Evolutionary conservation across 1,140 invertebrate species (phyloP), one percentile per base, ranked within the genome.

Genomic region (Aplysia californica): DNA sequence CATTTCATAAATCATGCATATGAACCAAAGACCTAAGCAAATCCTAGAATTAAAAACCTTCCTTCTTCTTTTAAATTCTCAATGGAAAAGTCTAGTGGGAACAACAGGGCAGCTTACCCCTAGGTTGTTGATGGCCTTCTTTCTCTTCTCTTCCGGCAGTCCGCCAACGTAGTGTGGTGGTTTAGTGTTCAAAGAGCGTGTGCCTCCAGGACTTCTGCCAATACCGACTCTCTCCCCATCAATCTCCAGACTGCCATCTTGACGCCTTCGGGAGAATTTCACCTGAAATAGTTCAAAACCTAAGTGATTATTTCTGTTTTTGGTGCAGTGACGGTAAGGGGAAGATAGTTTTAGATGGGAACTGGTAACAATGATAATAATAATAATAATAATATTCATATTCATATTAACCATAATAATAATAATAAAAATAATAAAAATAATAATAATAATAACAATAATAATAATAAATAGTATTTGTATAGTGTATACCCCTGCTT

Each of bases 141-240:
- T 82, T 15, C 76, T 76, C 18, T 83, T 77, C 23, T 84, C 81
- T 61, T 83, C 79, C 58, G 87, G 81, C 6, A 95, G 76, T 3
- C 96, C 96, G 31, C 97, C 97, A 35, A 97, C 90, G 84, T 93
- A 97, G 83, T 94, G 93, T 0, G 96, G 95, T 26, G 93, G 88
- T 74, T 89, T 88, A 0, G 95, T 88, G 72, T 94, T 92, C 0
- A 96, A 91, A 0, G 91, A 90, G 1, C 90, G 91, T 0, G 91
- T 90, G 10, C 83, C 78, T 76, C 93, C 93, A 20, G 86, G 70
- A 0, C 93, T 92, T 61, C 90, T 89, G 3, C 92, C 92, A 6
- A 91, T 90, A 0, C 90, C 90, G 0, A 92, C 85, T 41, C 91
- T 84, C 31, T 92, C 91, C 0, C 92, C 91, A 85, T 96, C 95